Evolutionary conservation across 2,797 vertebrate species (phyloP).

Genomic region (Rhadinocentrus ornatus): DNA sequence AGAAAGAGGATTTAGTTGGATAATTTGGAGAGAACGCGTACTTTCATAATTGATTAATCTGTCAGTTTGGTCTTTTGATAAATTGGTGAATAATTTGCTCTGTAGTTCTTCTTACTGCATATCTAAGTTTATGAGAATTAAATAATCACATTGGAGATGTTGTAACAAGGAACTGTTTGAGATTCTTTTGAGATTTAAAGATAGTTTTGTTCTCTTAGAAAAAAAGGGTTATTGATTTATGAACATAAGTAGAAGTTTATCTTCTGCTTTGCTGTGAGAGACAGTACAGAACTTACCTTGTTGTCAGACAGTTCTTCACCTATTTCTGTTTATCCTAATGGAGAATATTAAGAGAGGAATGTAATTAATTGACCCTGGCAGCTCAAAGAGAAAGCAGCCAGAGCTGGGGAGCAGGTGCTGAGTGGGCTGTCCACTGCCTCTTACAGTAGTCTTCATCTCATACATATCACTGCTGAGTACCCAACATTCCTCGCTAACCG

Average conservation of each 20-base stretch:
- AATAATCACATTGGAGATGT: conserved; percentile 6
- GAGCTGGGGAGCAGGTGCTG: conserved; percentile 56
- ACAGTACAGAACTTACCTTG: conserved; percentile 23
- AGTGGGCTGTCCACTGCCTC: conserved; percentile 46
- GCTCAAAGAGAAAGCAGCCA: conserved; percentile 49
- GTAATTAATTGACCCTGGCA: conserved; percentile 78
- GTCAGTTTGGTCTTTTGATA: not conserved
- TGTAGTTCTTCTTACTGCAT: not conserved
- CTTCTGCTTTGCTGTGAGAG: conserved; percentile 19
- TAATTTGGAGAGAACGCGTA: conserved; percentile 17
- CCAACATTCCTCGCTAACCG: conserved; percentile 75
- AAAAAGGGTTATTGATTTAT: not conserved
- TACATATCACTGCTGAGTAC: conserved; percentile 52
- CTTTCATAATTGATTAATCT: conserved; percentile 11
- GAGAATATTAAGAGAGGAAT: conserved; percentile 58
- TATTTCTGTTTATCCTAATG: conserved; percentile 69
- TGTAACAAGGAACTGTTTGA: not conserved
- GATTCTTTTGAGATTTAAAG: not conserved
- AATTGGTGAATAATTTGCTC: not conserved
- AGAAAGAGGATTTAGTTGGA: conserved; percentile 25
- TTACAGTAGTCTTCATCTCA: conserved; percentile 43
- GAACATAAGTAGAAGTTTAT: conserved; percentile 16
- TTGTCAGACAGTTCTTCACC: conserved; percentile 46
- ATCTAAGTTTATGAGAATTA: not conserved
- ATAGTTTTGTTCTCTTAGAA: not conserved